A percentile compares a stretch with the other conserved stretches of the same genome.
Evolutionary conservation across 92 coral and sea anemone genomes (phyloP).

Genomic region (Palythoa heliodiscus): DNA sequence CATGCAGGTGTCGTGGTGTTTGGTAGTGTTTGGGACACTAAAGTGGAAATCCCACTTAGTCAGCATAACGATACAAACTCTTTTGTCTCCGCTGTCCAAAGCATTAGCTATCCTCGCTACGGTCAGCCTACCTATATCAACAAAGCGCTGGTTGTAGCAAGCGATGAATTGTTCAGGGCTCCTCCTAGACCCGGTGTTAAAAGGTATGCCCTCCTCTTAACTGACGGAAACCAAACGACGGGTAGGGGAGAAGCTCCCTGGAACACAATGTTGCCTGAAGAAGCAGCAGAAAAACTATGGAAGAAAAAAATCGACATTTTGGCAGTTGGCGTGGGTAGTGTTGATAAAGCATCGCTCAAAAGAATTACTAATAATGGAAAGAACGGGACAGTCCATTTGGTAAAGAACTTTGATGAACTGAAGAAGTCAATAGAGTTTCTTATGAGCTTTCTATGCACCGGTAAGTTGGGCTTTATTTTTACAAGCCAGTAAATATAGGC

Average conservation of each 20-base stretch:
- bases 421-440: background rate
- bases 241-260: background rate
- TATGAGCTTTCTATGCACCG: background rate
- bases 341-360: background rate
- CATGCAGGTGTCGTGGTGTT: slow-evolving; percentile 19
- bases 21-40: background rate
- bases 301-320: background rate
- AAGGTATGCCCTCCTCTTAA: background rate
- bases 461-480: background rate
- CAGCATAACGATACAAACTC: background rate
- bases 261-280: background rate
- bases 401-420: background rate
- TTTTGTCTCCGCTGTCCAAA: background rate
- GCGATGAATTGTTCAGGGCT: background rate
- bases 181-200: background rate
- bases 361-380: background rate
- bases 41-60: background rate
- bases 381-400: background rate
- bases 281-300: background rate
- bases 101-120: background rate
- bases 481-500: too few species aligned
- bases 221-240: background rate
- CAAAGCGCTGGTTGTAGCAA: background rate
- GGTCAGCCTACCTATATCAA: background rate
- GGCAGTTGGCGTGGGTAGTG: background rate